Evolutionary conservation across 2,113 vertebrate species (phyloP), one percentile per base, ranked within the genome.

Genomic region (Thymallus thymallus): DNA sequence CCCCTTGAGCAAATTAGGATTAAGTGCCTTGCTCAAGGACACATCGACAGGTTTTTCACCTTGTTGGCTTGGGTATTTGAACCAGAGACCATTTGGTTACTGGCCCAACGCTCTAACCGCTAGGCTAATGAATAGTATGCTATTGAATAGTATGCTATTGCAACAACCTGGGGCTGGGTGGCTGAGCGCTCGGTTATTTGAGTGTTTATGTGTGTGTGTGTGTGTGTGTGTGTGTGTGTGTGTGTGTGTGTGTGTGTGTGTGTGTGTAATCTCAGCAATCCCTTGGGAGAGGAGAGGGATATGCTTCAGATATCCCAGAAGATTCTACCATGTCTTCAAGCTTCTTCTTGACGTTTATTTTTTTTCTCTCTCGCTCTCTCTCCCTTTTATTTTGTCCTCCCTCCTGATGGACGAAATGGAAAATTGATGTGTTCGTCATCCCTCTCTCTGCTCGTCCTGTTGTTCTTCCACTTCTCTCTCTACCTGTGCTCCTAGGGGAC

Each of bases 401-500:
- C 23, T 24, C 22, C 22, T 13, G 6, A n/a, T 62, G 20, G 29
- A 29, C 29, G 3, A 29, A 29, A 29, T 29, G 35, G 7, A 41
- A 41, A 1, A 41, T 41, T 41, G 1, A 10, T 41, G 7, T 24
- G 2, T 24, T 4, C 10, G 3, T 24, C 23, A n/a, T 29, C 22
- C 13, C 23, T 23, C 6, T 62, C 22, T 29, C 56, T n/a, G 16
- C 55, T n/a, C 4, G 3, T 58, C 55, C 16, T 32, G 32, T 61
- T 32, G 32, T 61, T 9, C 2, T 23, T 61, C 22, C 58, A n/a
- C n/a, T 23, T 24, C 22, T n/a, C 9, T 24, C 45, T 83, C 74
- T 73, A n/a, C 29, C n/a, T 35, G 7, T 74, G 66, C 74, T 83
- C 80, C 79, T 82, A 78, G 7, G 88, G 86, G 89, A 89, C 82